Evolutionary conservation across 2,888 invertebrate genomes (phyloP).

Genomic region (Xestia rhomboidea): DNA sequence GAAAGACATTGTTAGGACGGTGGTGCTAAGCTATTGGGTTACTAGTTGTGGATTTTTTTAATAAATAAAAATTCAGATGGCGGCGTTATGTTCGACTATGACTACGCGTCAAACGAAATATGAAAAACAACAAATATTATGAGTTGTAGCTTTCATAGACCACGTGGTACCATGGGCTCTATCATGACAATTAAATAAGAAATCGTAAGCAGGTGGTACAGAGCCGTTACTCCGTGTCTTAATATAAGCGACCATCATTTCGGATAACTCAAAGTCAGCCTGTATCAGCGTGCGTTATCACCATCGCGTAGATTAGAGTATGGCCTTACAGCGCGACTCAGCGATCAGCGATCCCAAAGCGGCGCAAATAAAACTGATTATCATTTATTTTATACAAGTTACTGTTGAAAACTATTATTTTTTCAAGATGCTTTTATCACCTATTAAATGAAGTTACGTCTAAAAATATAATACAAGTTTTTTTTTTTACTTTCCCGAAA

Average conservation of each 20-base stretch:
- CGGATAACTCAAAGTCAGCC: background rate
- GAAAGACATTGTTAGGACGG: background rate
- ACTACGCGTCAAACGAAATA: no score
- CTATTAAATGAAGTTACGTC: background rate
- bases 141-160: no score
- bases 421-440: background rate
- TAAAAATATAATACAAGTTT: background rate
- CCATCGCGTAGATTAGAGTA: background rate
- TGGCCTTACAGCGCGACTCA: background rate
- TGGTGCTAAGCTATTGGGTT: background rate
- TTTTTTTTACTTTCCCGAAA: background rate
- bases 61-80: no score
- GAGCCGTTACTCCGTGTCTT: background rate
- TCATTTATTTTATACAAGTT: background rate
- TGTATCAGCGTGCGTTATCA: background rate
- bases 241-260: background rate
- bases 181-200: background rate
- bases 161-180: background rate
- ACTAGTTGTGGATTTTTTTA: background rate
- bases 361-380: background rate
- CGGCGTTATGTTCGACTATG: background rate
- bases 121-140: no score
- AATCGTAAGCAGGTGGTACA: background rate
- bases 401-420: background rate
- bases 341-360: background rate